A percentile compares a stretch with the other conserved stretches of the same genome.
phyloP scores from a whole-genome alignment of 2,113 vertebrate genomes.

The Mesoclemmys tuberculata region DNA sequence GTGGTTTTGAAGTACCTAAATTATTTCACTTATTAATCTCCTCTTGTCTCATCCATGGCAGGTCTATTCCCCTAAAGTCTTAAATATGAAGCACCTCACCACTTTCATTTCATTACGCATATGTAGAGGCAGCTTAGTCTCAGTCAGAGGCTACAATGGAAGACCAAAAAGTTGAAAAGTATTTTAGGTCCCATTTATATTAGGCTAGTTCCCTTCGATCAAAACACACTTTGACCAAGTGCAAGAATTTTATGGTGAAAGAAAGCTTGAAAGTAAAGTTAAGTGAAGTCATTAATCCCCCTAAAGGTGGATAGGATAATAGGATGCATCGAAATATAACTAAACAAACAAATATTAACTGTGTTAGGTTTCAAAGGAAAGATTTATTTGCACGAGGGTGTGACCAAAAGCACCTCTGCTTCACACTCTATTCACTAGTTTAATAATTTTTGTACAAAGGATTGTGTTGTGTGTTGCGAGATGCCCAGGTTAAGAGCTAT shows the following conservation, averaged over 20 bases:
- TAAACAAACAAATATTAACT: neutral
- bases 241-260: neutral
- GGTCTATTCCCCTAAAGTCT: conserved; percentile 9
- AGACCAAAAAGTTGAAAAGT: neutral
- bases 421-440: no score
- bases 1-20: neutral
- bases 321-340: neutral
- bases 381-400: neutral
- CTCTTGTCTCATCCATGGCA: conserved; percentile 9
- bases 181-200: neutral
- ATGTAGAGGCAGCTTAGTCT: conserved; percentile 8
- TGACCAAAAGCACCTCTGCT: neutral
- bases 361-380: neutral
- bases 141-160: neutral
- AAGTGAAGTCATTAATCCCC: neutral
- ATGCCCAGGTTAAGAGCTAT: neutral
- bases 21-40: conserved; percentile 11
- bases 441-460: no score
- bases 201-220: neutral
- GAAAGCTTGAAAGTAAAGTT: conserved; percentile 13
- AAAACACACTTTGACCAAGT: neutral
- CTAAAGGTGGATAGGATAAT: neutral
- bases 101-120: conserved; percentile 19
- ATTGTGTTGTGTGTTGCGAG: neutral
- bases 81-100: neutral